A percentile compares a stretch with the other conserved stretches of the same genome.
Evolutionary conservation across 2,797 vertebrate genomes (phyloP).

Genomic region (Brotogeris chrysoptera): DNA sequence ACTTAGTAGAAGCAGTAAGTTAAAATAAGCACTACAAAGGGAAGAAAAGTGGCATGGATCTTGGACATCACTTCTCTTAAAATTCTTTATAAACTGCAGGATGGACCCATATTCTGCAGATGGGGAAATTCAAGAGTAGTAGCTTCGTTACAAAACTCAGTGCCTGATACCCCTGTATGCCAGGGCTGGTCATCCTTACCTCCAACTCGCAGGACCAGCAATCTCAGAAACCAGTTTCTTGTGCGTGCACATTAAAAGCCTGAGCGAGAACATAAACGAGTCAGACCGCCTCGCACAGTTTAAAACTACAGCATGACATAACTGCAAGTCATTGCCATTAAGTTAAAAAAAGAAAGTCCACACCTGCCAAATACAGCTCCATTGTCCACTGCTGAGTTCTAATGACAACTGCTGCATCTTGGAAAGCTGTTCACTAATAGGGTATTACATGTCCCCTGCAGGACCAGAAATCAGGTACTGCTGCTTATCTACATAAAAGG

Average conservation of each 20-base stretch:
- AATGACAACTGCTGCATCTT: neutral
- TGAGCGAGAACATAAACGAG: neutral
- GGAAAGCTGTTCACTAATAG: neutral
- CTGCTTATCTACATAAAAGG: neutral
- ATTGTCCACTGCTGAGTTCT: neutral
- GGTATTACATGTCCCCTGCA: neutral
- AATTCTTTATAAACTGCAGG: neutral
- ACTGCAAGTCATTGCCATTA: conserved; percentile 6
- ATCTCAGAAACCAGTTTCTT: neutral
- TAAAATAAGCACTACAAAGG: conserved; percentile 5
- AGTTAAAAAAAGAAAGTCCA: neutral
- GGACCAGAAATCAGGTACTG: neutral
- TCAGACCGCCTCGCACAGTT: neutral
- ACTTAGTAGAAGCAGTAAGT: neutral
- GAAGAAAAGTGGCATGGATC: neutral
- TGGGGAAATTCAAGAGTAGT: rapidly evolving
- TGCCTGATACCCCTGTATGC: neutral
- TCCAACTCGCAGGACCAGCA: neutral
- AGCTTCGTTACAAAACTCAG: neutral
- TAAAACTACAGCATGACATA: neutral
- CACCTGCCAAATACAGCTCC: neutral
- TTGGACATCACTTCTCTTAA: neutral
- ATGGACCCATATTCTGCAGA: neutral
- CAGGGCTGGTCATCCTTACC: neutral
- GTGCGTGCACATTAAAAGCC: neutral